Evolutionary conservation across 2,888 invertebrate genomes (phyloP), one percentile per base, ranked within the genome.

Genomic region (Dinocampus coccinellae): DNA sequence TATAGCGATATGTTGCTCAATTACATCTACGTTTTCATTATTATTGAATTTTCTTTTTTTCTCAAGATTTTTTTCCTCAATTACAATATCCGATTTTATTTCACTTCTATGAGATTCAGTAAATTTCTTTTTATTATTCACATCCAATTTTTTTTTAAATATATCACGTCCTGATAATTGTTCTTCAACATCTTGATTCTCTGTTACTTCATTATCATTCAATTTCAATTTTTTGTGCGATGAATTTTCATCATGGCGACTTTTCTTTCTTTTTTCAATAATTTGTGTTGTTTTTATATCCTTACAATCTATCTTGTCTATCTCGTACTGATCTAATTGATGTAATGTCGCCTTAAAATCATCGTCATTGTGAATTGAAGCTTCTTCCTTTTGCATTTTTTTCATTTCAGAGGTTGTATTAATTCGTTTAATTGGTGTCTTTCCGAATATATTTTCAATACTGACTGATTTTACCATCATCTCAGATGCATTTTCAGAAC

Each of bases 261-360:
- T 64, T 55, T 42, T 70, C 24, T 74, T 75, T 11, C 55, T 33
- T 13, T 60, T 72, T 16, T 2, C 65, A 63, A 33, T 72, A n/a
- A 11, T 4, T 60, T 69, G 29, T 42, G 10, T 57, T 16, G 65
- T 34, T 24, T 60, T 52, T 16, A 64, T 68, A 20, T 79, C 64
- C 73, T 84, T 80, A 73, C 84, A 77, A 62, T 84, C 84, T 73
- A 89, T 84, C 66, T 87, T 82, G 77, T 90, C 90, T 87, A 81
- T 70, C 26, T 77, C 55, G 0, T 80, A 76, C 1, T 73, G 78
- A 61, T 94, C 94, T 72, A 94, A 85, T 82, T 92, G 91, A 74
- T 91, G 82, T 16, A 94, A 87, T 20, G 92, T 93, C 78, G 91
- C 90, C 80, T 92, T 92, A 87, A 95, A 95, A 70, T 92, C 91